phyloP scores from a whole-genome alignment of 2,797 vertebrate genomes.

The Microchirus variegatus region DNA sequence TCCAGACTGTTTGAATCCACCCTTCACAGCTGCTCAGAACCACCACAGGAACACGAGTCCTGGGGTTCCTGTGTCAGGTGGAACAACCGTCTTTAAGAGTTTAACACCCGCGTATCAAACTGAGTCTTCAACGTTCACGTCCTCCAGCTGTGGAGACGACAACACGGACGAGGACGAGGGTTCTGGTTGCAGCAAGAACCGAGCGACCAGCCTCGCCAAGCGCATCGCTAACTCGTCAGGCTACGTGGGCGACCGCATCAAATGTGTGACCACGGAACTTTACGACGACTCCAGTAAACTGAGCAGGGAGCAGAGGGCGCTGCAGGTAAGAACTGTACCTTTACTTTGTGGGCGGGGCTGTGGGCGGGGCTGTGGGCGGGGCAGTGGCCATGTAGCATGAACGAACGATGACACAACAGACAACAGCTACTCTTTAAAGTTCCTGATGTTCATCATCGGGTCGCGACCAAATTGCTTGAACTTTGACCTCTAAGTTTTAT shows the following conservation, averaged over 20 bases:
- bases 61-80: slow-evolving; percentile 7
- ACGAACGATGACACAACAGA: too few relatives aligned
- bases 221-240: slow-evolving; percentile 91
- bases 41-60: background rate
- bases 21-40: slow-evolving; percentile 15
- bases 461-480: too few relatives aligned
- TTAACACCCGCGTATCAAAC: slow-evolving; percentile 3
- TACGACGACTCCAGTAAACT: slow-evolving; percentile 91
- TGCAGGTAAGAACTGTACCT: slow-evolving; percentile 89
- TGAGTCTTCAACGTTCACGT: background rate
- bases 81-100: slow-evolving; percentile 8
- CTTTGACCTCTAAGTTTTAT: too few relatives aligned
- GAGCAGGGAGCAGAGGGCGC: slow-evolving; percentile 89
- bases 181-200: slow-evolving; percentile 76
- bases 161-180: slow-evolving; percentile 76
- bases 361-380: too few relatives aligned
- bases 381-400: too few relatives aligned
- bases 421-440: too few relatives aligned
- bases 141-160: slow-evolving; percentile 66
- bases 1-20: slow-evolving; percentile 12
- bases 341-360: too few relatives aligned
- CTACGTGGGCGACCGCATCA: slow-evolving; percentile 90
- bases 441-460: too few relatives aligned
- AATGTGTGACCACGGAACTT: slow-evolving; percentile 90
- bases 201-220: slow-evolving; percentile 87